Percentiles rank a stretch among this genome's conserved stretches.
Evolutionary conservation across 1,140 invertebrate genomes (phyloP).

Genomic region (Hyposmocoma kahamanoa): DNA sequence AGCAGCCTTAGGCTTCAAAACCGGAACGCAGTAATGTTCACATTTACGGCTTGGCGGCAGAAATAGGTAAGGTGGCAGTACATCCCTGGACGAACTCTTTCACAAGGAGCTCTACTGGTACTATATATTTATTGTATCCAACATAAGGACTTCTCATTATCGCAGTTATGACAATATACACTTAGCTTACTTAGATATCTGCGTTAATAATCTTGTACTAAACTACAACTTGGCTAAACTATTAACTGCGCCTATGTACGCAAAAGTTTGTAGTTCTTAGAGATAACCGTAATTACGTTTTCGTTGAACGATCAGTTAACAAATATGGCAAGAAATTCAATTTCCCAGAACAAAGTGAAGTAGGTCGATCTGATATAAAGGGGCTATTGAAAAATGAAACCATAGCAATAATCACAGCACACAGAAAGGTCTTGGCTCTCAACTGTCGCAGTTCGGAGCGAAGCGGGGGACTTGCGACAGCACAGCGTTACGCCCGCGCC

Average conservation of each 20-base stretch:
- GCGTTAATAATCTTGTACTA: background rate
- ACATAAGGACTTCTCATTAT: no score
- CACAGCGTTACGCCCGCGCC: no score
- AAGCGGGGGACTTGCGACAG: constrained; percentile 44
- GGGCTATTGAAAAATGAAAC: constrained; percentile 65
- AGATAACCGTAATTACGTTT: constrained; percentile 17
- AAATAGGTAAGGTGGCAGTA: no score
- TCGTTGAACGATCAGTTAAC: constrained; percentile 25
- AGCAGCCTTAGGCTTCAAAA: no score
- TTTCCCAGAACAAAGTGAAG: constrained; percentile 50
- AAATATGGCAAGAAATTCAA: constrained; percentile 45
- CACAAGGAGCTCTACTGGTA: no score
- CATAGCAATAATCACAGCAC: constrained; percentile 55
- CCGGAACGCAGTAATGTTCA: no score
- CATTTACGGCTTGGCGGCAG: no score
- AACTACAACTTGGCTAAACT: background rate
- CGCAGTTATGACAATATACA: background rate
- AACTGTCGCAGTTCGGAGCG: no score
- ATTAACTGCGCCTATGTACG: background rate
- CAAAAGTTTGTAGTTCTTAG: background rate
- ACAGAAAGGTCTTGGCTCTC: constrained; percentile 42
- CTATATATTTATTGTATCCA: no score
- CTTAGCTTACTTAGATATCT: no score
- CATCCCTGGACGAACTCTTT: no score
- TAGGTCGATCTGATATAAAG: constrained; percentile 65